These are phyloP conservation scores for Monochamus alternatus DNA, from an alignment of 2,888 invertebrate species.

Conservation along the genomic window DNA sequence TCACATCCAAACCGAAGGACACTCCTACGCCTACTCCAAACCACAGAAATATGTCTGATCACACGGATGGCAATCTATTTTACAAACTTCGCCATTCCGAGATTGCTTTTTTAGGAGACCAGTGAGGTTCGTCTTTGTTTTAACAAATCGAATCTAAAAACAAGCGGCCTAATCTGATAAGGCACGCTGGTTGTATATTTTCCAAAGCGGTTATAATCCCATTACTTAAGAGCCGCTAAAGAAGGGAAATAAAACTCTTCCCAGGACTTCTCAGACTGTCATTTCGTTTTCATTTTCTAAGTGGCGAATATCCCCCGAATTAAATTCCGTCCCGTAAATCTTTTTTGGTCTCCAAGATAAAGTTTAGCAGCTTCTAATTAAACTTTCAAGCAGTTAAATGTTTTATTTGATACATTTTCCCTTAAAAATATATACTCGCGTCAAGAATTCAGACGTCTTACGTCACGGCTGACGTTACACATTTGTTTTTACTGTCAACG, in stretches of 20 bases:
- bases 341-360: neutral
- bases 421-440: no score
- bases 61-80: no score
- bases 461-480: no score
- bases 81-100: neutral
- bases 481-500: no score
- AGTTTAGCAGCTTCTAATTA: neutral
- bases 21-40: no score
- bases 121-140: neutral
- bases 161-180: constrained; percentile 24
- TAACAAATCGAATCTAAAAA: constrained; percentile 17
- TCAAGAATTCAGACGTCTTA: no score
- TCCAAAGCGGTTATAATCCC: constrained; percentile 24
- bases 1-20: no score
- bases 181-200: constrained; percentile 16
- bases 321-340: neutral
- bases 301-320: neutral
- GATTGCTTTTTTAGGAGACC: neutral
- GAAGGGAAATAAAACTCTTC: neutral
- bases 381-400: neutral
- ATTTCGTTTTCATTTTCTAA: neutral
- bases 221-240: constrained; percentile 7
- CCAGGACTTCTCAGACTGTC: neutral
- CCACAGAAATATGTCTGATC: no score
- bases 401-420: no score